Base-by-base conservation (phyloP, 2,113 vertebrate species). In the Rousettus leschenaultii region DNA sequence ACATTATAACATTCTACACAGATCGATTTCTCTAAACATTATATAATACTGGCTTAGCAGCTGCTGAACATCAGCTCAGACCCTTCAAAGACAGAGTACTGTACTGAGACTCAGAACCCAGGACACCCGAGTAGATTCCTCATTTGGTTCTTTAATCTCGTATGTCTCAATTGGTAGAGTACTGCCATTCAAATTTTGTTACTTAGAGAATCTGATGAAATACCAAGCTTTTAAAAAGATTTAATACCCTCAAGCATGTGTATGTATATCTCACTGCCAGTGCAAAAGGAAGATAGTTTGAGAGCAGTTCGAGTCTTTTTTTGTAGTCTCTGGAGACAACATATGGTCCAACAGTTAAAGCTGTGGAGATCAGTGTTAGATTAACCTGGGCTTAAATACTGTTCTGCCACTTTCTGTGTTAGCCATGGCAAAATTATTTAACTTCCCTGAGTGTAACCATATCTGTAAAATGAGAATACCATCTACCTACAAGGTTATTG, bases 391-490 rank as follows among this genome's bases (percentile, higher is more conserved):
- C 53, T 96, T 66, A 55, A 51, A 78, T 95, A 91, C 0, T 84
- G 21, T 65, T 93, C 63, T 95, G 28, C 22, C 15, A 92, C 53
- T 93, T 82, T 68, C 59, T 93, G 13, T 93, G 65, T 82, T 57
- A 95, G 84, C 53, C 71, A 26, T 80, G 33, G 13, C 40, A 75
- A 97, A 43, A 80, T 33, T 75, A 83, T 66, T 80, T 73, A 75
- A 85, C 16, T 71, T 74, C 28, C 91, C 66, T 82, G 70, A 80
- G 22, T 91, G 26, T 86, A 79, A 96, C 21, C 38, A 40, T 71
- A 79, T 38, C 26, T 74, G 22, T 84, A 89, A 92, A 96, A 79
- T 96, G 43, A 94, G 53, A 93, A 63, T 86, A 86, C n/a, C 35
- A 95, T 1, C 71, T 75, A 70, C 22, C 26, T 26, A 75, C 11